A percentile compares a stretch with the other conserved stretches of the same genome.
Conservation (phyloP, 1,140 invertebrate genomes). For the Magallana angulata region DNA sequence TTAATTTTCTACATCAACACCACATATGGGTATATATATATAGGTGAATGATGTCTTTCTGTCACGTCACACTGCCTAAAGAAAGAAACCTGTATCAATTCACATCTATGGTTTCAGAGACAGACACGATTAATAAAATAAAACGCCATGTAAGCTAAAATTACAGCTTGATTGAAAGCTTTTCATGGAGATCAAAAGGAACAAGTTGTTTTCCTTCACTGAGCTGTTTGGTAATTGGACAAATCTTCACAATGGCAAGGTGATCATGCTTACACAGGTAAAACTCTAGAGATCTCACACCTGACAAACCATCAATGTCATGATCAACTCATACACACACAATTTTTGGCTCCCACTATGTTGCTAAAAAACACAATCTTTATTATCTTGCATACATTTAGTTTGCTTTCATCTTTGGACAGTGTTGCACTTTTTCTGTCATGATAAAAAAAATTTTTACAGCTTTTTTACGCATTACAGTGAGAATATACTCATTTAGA, state of each 20-base stretch:
- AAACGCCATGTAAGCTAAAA: neutral
- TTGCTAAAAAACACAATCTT: neutral
- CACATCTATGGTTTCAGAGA: no score
- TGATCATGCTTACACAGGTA: neutral
- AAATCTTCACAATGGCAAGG: constrained; percentile 8
- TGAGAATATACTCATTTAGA: no score
- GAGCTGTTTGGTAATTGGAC: neutral
- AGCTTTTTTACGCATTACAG: no score
- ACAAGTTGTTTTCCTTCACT: constrained; percentile 8
- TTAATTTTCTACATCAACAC: no score
- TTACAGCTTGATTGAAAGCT: neutral
- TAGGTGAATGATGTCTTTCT: neutral
- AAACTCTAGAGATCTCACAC: neutral
- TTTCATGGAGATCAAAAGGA: neutral
- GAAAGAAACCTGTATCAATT: neutral
- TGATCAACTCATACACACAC: neutral
- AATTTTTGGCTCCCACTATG: neutral
- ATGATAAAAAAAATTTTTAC: no score
- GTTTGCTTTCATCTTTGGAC: neutral
- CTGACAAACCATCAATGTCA: constrained; percentile 29
- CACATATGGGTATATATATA: no score
- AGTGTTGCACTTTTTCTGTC: neutral
- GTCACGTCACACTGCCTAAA: neutral
- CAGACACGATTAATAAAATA: neutral
- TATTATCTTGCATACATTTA: neutral